A percentile compares a stretch with the other conserved stretches of the same genome.
Evolutionary conservation across 92 coral and sea anemone genomes (phyloP).

Genomic region (Meandrina meandrites): DNA sequence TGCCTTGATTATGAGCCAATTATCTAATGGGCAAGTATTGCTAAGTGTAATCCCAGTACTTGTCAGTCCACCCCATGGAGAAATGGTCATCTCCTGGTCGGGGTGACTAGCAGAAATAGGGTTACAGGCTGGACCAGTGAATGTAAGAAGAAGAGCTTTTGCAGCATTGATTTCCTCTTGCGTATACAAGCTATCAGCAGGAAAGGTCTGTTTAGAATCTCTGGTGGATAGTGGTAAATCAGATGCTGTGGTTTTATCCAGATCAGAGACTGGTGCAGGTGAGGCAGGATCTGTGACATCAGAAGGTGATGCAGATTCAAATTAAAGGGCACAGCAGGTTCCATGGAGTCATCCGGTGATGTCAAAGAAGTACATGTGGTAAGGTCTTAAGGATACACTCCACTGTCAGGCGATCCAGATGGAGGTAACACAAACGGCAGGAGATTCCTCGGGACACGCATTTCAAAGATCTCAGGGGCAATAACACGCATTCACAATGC

Average conservation of each 20-base stretch:
- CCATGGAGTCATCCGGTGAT: conserved; percentile 3
- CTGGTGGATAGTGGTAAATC: conserved; percentile 6
- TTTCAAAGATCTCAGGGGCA: conserved; percentile 64
- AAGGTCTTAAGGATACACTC: conserved; percentile 17
- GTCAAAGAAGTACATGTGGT: conserved; percentile 24
- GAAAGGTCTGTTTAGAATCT: conserved; percentile 10
- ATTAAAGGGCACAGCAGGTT: conserved; percentile 17
- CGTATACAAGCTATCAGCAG: conserved; percentile 19
- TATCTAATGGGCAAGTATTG: conserved; percentile 51
- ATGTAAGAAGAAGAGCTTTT: conserved; percentile 40
- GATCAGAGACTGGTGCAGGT: not conserved
- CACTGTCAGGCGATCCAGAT: not conserved
- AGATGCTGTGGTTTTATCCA: conserved; percentile 1
- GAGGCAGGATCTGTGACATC: not conserved
- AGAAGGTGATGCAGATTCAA: conserved; percentile 12
- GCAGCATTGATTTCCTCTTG: conserved; percentile 49
- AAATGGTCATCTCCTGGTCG: conserved; percentile 27
- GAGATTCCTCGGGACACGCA: conserved; percentile 60
- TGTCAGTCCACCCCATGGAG: conserved; percentile 54
- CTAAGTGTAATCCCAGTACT: conserved; percentile 33
- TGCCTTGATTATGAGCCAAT: conserved; percentile 67
- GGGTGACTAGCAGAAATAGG: conserved; percentile 6
- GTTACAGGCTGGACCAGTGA: conserved; percentile 3
- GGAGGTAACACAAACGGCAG: conserved; percentile 9
- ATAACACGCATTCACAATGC: conserved; percentile 50